These are phyloP conservation scores for Tribolium freemani DNA, from an alignment of 2,888 invertebrate genomes.

Conservation along the genomic window DNA sequence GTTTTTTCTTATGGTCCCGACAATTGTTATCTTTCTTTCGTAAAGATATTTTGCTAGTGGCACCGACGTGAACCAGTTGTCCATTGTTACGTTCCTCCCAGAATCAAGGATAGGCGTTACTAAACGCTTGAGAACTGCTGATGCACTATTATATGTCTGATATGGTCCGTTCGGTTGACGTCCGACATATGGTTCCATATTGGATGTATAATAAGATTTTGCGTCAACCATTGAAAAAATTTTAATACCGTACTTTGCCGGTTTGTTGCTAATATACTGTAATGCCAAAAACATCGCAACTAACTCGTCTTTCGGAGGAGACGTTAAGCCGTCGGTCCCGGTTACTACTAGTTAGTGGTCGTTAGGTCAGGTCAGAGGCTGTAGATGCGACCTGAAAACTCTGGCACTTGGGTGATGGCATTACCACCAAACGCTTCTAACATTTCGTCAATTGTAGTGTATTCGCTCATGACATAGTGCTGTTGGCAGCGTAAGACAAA, in stretches of 20 bases:
- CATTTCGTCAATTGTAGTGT: constrained; percentile 42
- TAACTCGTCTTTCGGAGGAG: no score
- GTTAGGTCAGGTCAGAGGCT: no score
- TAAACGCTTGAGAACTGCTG: constrained; percentile 23
- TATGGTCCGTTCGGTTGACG: constrained; percentile 43
- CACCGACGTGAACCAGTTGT: constrained; percentile 1
- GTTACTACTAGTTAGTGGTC: no score
- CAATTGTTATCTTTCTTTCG: background rate
- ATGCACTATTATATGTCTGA: background rate
- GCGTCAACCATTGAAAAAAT: constrained; percentile 42
- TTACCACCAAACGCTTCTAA: constrained; percentile 37
- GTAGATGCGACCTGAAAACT: no score
- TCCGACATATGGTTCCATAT: constrained; percentile 44
- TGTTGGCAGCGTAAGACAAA: no score
- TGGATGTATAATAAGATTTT: constrained; percentile 37
- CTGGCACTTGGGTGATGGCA: no score
- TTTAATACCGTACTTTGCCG: constrained; percentile 41
- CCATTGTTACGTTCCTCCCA: constrained; percentile 13
- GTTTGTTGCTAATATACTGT: constrained; percentile 43
- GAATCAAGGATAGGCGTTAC: constrained; percentile 13
- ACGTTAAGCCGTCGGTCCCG: no score
- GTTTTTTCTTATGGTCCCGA: background rate
- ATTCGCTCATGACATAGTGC: constrained; percentile 16
- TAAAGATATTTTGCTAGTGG: background rate
- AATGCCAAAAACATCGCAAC: constrained; percentile 41